A percentile compares a stretch with the other conserved stretches of the same genome.
Conservation (phyloP, 2,888 invertebrate species). For the Philopedon plagiatum region DNA sequence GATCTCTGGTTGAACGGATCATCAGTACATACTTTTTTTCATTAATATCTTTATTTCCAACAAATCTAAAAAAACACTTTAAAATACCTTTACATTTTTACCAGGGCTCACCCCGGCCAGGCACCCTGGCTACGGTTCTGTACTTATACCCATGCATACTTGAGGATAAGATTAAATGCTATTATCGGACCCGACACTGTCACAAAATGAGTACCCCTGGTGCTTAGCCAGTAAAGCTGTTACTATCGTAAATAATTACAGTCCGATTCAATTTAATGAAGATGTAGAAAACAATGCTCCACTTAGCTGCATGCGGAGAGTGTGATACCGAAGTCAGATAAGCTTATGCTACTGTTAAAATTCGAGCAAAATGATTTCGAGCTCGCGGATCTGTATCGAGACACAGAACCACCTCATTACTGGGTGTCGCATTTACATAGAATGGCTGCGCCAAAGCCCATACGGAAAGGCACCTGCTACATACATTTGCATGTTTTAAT, state of each 20-base stretch:
- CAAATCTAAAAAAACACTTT: too few species aligned
- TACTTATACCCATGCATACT: not conserved
- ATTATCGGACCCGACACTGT: not conserved
- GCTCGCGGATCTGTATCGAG: constrained; percentile 60
- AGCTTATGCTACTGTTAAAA: constrained; percentile 47
- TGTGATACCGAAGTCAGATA: constrained; percentile 50
- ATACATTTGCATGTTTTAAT: constrained; percentile 55
- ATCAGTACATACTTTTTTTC: too few species aligned
- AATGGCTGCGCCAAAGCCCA: constrained; percentile 35
- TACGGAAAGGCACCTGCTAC: constrained; percentile 55
- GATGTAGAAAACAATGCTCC: constrained; percentile 52
- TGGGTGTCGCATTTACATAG: constrained; percentile 63
- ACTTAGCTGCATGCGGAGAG: constrained; percentile 41
- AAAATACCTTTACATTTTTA: too few species aligned
- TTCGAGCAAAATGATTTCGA: constrained; percentile 46
- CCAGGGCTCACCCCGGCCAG: too few species aligned
- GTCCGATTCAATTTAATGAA: constrained; percentile 51
- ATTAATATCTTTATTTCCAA: too few species aligned
- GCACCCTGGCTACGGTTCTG: not conserved
- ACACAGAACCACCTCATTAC: constrained; percentile 59
- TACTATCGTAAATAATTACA: constrained; percentile 50
- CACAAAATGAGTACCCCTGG: constrained; percentile 13
- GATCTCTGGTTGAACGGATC: too few species aligned
- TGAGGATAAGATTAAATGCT: constrained; percentile 14
- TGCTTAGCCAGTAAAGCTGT: constrained; percentile 29